These are phyloP conservation scores for Drosophila punjabiensis DNA, from an alignment of 1,140 invertebrate species.

Conservation along the genomic window DNA sequence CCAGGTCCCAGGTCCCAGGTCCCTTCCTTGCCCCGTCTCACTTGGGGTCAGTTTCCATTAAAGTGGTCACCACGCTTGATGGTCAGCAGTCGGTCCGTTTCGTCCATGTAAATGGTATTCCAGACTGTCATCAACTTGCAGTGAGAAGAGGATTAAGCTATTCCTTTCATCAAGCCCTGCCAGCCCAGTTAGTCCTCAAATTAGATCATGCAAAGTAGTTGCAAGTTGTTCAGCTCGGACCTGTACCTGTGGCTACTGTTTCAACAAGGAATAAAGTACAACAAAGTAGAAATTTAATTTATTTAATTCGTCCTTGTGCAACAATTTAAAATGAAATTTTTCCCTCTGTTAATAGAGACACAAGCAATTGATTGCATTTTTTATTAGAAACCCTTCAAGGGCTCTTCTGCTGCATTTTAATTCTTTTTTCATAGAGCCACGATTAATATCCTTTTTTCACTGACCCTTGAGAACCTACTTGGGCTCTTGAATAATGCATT, in stretches of 20 bases:
- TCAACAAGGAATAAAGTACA: not conserved
- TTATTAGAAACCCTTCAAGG: not conserved
- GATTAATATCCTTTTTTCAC: constrained; percentile 19
- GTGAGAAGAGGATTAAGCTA: constrained; percentile 17
- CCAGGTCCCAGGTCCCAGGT: constrained; percentile 11
- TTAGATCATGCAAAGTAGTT: not conserved
- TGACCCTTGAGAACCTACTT: constrained; percentile 9
- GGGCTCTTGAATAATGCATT: constrained; percentile 37
- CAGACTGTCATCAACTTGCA: constrained; percentile 5
- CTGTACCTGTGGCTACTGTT: too few relatives aligned
- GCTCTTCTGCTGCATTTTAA: not conserved
- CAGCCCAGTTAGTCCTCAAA: not conserved
- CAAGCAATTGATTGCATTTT: not conserved
- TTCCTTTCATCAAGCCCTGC: constrained; percentile 10
- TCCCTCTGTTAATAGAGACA: not conserved
- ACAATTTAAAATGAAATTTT: not conserved
- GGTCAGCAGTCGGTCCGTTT: constrained; percentile 17
- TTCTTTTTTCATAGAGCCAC: not conserved
- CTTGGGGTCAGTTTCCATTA: constrained; percentile 35
- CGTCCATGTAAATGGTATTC: constrained; percentile 30
- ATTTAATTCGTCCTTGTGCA: not conserved
- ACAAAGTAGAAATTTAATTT: not conserved
- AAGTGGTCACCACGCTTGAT: constrained; percentile 18
- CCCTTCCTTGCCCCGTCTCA: constrained; percentile 13
- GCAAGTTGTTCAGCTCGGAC: not conserved